Evolutionary conservation across 2,113 vertebrate genomes (phyloP).

Genomic region (Ceyx margarethae): DNA sequence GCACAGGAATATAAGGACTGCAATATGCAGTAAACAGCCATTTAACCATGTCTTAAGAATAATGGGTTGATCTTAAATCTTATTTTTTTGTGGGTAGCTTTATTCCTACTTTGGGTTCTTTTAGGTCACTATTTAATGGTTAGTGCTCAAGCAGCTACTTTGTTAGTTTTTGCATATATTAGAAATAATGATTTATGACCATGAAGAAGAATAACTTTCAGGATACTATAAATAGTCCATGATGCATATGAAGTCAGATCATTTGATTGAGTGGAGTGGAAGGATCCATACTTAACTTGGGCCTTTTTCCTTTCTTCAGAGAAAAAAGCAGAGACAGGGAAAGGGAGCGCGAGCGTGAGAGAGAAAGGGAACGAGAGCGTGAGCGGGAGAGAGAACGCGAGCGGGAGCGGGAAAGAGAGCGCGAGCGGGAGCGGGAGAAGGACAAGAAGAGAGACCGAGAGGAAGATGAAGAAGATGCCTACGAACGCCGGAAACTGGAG

Average conservation of each 20-base stretch:
- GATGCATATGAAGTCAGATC: not conserved
- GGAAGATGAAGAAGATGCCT: slow-evolving; percentile 95
- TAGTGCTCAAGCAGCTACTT: not conserved
- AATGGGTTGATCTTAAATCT: not conserved
- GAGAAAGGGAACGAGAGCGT: slow-evolving; percentile 82
- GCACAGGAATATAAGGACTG: not conserved
- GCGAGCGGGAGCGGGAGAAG: slow-evolving; percentile 88
- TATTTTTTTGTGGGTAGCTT: not conserved
- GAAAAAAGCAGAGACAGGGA: slow-evolving; percentile 84
- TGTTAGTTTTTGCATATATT: not conserved
- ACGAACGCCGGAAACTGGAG: slow-evolving; percentile 93
- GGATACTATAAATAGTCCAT: not conserved
- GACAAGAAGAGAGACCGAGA: slow-evolving; percentile 95
- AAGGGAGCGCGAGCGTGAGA: slow-evolving; percentile 78
- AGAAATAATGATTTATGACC: not conserved
- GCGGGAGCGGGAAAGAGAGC: slow-evolving; percentile 82
- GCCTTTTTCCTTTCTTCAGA: slow-evolving; percentile 49
- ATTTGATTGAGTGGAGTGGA: not conserved
- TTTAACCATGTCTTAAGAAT: not conserved
- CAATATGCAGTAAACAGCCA: not conserved
- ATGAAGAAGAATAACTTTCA: not conserved
- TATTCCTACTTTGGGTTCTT: not conserved
- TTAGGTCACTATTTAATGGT: not conserved
- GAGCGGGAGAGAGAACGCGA: slow-evolving; percentile 82
- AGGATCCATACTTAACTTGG: not conserved